phyloP scores from a whole-genome alignment of 1,140 invertebrate genomes.

The Augochlora pura region DNA sequence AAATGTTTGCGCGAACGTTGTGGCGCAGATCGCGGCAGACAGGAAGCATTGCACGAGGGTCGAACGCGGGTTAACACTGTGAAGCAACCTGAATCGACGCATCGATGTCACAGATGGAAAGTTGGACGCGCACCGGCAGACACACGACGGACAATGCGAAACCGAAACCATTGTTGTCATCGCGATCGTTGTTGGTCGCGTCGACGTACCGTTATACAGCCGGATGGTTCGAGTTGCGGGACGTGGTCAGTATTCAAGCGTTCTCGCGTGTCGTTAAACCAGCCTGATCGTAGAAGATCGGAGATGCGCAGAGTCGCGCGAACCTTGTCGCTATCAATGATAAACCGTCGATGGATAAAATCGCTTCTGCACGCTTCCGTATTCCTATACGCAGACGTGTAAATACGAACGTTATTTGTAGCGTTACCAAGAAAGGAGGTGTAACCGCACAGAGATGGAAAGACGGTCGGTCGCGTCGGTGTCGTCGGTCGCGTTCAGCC shows the following conservation, averaged over 20 bases:
- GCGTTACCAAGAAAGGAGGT: conserved; percentile 58
- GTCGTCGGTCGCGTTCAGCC: conserved; percentile 61
- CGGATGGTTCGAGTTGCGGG: neutral
- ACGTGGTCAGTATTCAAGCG: neutral
- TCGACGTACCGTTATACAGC: neutral
- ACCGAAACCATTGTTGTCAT: too few species aligned
- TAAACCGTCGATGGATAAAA: conserved; percentile 37
- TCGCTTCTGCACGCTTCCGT: conserved; percentile 36
- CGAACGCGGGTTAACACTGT: too few species aligned
- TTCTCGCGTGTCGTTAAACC: neutral
- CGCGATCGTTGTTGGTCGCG: neutral
- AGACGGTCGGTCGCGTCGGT: too few species aligned
- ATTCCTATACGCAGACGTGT: conserved; percentile 38
- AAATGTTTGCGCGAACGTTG: too few species aligned
- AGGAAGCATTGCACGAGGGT: too few species aligned
- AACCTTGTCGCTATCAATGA: conserved; percentile 18
- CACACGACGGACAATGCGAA: too few species aligned
- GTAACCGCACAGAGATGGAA: neutral
- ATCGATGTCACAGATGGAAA: too few species aligned
- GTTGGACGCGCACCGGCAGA: too few species aligned
- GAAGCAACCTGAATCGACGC: too few species aligned
- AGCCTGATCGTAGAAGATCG: neutral
- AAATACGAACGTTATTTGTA: conserved; percentile 46
- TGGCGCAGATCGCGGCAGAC: too few species aligned
- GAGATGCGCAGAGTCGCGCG: neutral